Base-by-base conservation (phyloP, 1,140 invertebrate genomes). In the Aricia agestis region DNA sequence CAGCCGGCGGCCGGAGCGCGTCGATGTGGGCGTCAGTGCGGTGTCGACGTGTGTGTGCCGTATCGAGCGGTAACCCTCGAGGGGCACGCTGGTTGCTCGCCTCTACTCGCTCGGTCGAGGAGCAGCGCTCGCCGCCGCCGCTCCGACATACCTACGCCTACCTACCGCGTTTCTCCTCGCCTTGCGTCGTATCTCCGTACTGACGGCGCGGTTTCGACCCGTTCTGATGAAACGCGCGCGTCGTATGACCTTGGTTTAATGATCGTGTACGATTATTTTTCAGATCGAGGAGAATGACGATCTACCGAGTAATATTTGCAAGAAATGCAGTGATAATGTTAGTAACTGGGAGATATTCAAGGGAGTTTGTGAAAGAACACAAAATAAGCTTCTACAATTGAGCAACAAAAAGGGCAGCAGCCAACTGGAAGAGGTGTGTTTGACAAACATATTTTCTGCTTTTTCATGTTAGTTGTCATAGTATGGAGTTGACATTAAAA, bases 301-400 rank as follows among this genome's bases (percentile, higher is more conserved):
- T 73, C 78, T 93, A 80, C 92, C 93, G 58, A 92, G 92, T 68
- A 91, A 93, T 87, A 87, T 93, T 76, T 94, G 93, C 85, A 91
- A 88, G 73, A 91, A 92, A 82, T 94, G 93, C 76, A 78, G 92
- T 76, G 85, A 89, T 76, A 93, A 93, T 88, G 88, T 93, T 70
- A 92, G 92, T 77, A 92, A 92, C 78, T 93, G 92, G 92, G 87
- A 92, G 72, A 83, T 86, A 73, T 93, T 92, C 84, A 93, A 93
- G 79, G 80, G 82, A 80, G 82, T 92, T 66, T 93, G 93, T 86
- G 85, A 87, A 77, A 91, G 89, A 80, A 92, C 92, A 80, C 93
- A 93, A 89, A 87, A 84, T 78, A 93, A 93, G 86, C 81, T 93
- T 77, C 84, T 85, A 77, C 83, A 89, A 81, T 89, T 92, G 85